Evolutionary conservation across 2,113 vertebrate genomes (phyloP).

Genomic region (Lophotis ruficrista): DNA sequence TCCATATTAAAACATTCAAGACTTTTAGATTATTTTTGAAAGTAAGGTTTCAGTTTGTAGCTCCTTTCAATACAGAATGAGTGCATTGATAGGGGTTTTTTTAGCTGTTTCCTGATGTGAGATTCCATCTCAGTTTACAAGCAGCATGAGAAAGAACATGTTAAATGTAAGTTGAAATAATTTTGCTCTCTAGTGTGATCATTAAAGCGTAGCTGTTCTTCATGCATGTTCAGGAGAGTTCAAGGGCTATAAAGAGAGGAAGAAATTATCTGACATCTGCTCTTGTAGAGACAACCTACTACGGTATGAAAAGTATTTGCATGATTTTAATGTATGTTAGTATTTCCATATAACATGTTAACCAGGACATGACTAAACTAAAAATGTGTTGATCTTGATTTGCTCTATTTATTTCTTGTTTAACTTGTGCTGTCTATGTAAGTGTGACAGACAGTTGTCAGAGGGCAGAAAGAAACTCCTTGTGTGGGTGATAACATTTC

Average conservation of each 20-base stretch:
- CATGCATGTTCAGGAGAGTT: not conserved
- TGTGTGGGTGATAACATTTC: not conserved
- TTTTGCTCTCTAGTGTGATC: not conserved
- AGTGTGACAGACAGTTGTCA: not conserved
- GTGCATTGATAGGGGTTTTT: not conserved
- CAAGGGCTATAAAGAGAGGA: not conserved
- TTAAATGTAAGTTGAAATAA: not conserved
- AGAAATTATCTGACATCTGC: not conserved
- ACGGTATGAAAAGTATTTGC: not conserved
- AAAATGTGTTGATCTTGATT: not conserved
- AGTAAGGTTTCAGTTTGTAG: not conserved
- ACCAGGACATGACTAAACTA: not conserved
- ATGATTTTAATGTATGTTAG: not conserved
- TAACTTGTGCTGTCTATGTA: not conserved
- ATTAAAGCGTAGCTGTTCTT: not conserved
- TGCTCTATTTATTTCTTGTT: not conserved
- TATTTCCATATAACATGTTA: not conserved
- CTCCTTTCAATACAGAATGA: conserved; percentile 4
- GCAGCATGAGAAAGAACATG: not conserved
- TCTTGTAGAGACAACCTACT: not conserved
- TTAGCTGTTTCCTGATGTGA: conserved; percentile 46
- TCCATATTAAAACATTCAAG: not conserved
- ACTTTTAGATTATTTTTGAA: not conserved
- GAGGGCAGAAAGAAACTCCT: not conserved
- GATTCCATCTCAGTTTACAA: conserved; percentile 41